phyloP scores from a whole-genome alignment of 2,113 vertebrate genomes.

The Lonchura striata region DNA sequence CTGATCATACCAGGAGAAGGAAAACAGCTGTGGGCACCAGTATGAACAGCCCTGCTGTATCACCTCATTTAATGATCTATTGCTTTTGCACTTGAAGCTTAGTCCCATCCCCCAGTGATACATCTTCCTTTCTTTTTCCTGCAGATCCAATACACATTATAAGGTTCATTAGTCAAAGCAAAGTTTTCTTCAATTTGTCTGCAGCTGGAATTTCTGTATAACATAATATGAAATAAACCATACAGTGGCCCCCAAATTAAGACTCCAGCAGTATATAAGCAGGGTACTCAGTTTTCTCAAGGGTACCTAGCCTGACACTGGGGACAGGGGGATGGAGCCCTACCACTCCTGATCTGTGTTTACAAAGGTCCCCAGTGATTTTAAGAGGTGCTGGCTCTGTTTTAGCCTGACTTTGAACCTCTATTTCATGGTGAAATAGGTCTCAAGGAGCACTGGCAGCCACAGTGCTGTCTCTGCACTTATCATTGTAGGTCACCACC shows the following conservation, averaged over 20 bases:
- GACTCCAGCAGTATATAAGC: background rate
- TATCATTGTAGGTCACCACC: background rate
- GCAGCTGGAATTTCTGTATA: background rate
- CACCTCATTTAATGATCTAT: background rate
- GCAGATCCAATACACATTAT: background rate
- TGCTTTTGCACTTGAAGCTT: background rate
- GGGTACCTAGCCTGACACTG: background rate
- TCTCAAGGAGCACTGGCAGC: background rate
- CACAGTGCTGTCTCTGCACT: background rate
- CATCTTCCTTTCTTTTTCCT: background rate
- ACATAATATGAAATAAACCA: background rate
- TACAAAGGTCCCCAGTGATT: background rate
- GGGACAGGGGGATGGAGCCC: background rate
- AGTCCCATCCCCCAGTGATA: background rate
- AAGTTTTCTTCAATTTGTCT: background rate
- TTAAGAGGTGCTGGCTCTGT: background rate
- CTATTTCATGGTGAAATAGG: background rate
- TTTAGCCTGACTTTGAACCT: background rate
- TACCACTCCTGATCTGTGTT: background rate
- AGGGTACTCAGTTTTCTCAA: background rate
- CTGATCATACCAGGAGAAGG: background rate
- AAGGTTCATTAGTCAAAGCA: background rate
- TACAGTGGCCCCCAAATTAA: background rate
- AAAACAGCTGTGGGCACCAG: background rate
- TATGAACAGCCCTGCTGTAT: background rate